Evolutionary conservation across 2,797 vertebrate genomes (phyloP).

Genomic region (Centropyge bicolor): DNA sequence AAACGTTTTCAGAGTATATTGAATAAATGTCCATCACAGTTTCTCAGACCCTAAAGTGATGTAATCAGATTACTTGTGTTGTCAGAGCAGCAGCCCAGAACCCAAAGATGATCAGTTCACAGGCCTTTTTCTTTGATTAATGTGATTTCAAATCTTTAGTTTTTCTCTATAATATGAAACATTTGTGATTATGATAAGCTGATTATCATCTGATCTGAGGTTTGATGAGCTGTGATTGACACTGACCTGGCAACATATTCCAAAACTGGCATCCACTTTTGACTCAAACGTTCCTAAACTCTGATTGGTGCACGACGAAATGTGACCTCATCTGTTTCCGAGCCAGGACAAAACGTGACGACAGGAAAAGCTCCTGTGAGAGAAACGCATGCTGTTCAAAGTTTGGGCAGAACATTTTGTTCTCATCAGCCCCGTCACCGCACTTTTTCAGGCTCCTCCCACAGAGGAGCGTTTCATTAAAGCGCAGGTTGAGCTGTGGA

Average conservation of each 20-base stretch:
- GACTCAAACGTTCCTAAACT: neutral
- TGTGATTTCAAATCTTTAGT: neutral
- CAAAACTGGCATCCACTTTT: neutral
- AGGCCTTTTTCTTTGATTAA: neutral
- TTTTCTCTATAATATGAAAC: neutral
- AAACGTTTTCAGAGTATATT: neutral
- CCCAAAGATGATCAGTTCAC: neutral
- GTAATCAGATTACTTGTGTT: neutral
- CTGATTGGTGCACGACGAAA: neutral
- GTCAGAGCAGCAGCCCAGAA: neutral
- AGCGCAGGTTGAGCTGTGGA: conserved; percentile 15
- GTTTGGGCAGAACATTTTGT: neutral
- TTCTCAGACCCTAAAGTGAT: neutral
- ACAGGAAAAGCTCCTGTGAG: neutral
- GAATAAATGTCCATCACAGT: neutral
- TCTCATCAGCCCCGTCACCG: neutral
- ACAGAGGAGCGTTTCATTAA: conserved; percentile 28
- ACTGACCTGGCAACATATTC: neutral
- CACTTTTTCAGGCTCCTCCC: conserved; percentile 1
- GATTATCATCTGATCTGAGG: too few relatives aligned
- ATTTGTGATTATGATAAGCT: neutral
- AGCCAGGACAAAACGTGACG: neutral
- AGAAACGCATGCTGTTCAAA: neutral
- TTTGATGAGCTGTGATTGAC: neutral
- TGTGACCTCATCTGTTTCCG: neutral